Conservation (phyloP, 2,888 invertebrate species). For the Hemicrepidius hirtus region DNA sequence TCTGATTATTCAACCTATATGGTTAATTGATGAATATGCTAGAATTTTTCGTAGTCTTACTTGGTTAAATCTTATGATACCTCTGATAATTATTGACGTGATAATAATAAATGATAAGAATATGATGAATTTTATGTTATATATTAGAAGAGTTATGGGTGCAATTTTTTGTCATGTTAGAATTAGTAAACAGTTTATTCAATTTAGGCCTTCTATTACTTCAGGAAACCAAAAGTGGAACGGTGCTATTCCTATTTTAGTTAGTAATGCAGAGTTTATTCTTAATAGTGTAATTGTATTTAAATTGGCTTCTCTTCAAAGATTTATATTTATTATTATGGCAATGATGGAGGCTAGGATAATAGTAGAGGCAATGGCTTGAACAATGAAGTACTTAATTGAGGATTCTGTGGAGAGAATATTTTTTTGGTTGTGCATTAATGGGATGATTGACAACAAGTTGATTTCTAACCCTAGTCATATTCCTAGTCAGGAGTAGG, state of each 20-base stretch:
- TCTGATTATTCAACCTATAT: conserved; percentile 74
- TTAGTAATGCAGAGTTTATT: conserved; percentile 68
- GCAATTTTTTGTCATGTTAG: conserved; percentile 81
- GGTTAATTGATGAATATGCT: conserved; percentile 79
- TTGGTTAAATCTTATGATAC: conserved; percentile 72
- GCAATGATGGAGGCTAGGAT: conserved; percentile 73
- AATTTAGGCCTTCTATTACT: conserved; percentile 76
- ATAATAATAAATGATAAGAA: conserved; percentile 72
- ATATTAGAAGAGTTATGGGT: conserved; percentile 75
- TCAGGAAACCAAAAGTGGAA: conserved; percentile 78
- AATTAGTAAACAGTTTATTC: conserved; percentile 75
- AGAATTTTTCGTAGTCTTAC: conserved; percentile 74
- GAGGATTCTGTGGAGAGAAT: conserved; percentile 74
- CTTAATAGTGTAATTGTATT: conserved; percentile 32
- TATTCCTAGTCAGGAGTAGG: conserved; percentile 71
- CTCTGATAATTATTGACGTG: conserved; percentile 72
- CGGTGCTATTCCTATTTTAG: conserved; percentile 77
- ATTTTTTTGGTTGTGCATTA: conserved; percentile 74
- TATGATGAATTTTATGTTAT: conserved; percentile 65
- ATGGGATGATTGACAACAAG: conserved; percentile 77
- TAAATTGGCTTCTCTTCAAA: background rate
- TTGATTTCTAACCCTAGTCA: conserved; percentile 81
- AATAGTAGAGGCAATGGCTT: conserved; percentile 76
- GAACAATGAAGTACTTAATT: conserved; percentile 77
- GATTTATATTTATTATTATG: conserved; percentile 65